Evolutionary conservation across 2,888 invertebrate species (phyloP), one percentile per base, ranked within the genome.

Genomic region (Pterobdella sp.): DNA sequence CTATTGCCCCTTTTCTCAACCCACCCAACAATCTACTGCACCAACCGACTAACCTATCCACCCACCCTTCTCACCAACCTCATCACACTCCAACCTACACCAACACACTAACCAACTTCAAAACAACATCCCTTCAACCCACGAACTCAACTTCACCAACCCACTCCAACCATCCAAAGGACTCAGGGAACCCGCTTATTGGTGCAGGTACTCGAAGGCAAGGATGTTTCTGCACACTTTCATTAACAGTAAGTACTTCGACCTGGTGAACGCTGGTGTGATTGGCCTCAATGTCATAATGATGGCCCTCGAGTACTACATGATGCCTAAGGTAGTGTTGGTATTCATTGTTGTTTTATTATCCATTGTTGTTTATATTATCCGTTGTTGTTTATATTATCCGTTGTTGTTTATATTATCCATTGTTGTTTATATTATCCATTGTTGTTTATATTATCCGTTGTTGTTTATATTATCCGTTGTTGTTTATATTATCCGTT

Each of bases 231-330:
- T 98, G 52, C 96, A 99, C 85, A 94, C 93, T 80, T 92, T 98
- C 72, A 95, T 97, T 75, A 96, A 94, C 52, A 96, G 95, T 65
- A 98, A 98, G 84, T 99, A 99, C 85, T 99, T 99, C 84, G 98
- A 99, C 84, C 86, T 99, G 78, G 97, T 97, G 34, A 98, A 99
- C 77, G 97, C 98, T 1, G 96, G 94, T 31, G 98, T 99, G 56
- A 99, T 99, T 78, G 98, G 98, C 32, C 87, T 99, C 68, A 99
- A 99, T 84, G 98, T 99, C 72, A 94, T 99, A 74, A 97, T 98
- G 68, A 99, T 99, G 98, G 97, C 98, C 1, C 91, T 97, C 87
- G 98, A 99, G 85, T 96, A 95, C 84, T 97, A 99, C 84, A 91
- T 90, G 88, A 99, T 99, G 98, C 96, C 96, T 37, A 89, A 90